Percentiles rank a stretch among this genome's conserved stretches.
Evolutionary conservation across 2,113 vertebrate species (phyloP).

Genomic region (Chionis minor): DNA sequence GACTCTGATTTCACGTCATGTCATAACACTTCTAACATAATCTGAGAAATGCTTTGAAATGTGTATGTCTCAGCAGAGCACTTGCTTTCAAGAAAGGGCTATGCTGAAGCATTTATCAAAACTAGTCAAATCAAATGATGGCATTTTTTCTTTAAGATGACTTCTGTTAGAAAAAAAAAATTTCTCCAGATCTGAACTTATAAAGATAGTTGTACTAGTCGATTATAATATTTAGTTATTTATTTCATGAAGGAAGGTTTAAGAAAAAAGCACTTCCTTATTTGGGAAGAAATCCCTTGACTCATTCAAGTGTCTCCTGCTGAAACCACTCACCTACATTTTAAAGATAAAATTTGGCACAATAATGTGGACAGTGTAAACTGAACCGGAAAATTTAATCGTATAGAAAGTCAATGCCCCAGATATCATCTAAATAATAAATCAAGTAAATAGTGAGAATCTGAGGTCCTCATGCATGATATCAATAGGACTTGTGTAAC

Average conservation of each 20-base stretch:
- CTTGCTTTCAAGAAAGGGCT: not conserved
- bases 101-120: not conserved
- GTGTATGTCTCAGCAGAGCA: not conserved
- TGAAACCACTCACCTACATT: not conserved
- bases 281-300: not conserved
- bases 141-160: not conserved
- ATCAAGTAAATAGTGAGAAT: not conserved
- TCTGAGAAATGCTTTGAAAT: not conserved
- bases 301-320: not conserved
- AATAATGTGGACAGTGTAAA: not conserved
- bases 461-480: not conserved
- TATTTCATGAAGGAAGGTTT: not conserved
- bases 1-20: not conserved
- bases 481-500: not conserved
- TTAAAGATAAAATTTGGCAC: not conserved
- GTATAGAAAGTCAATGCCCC: not conserved
- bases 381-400: not conserved
- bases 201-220: not conserved
- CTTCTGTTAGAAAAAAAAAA: not conserved
- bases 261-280: not conserved
- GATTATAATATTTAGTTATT: not conserved
- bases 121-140: not conserved
- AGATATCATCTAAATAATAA: not conserved
- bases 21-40: not conserved
- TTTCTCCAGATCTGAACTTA: not conserved